phyloP scores from a whole-genome alignment of 1,140 invertebrate species.

The Drosophila eugracilis region DNA sequence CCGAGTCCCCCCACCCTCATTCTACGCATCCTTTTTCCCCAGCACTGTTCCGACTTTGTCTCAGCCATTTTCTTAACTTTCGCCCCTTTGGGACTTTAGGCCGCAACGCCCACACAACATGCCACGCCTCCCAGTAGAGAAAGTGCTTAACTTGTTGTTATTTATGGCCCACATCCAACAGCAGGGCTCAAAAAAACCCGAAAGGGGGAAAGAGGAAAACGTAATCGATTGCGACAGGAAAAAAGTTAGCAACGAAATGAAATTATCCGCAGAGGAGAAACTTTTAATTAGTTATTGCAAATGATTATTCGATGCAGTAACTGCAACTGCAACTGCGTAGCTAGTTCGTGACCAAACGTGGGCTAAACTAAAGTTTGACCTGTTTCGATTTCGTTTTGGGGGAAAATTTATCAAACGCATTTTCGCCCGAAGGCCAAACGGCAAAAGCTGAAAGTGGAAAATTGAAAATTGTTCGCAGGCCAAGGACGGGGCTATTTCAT shows the following conservation, averaged over 20 bases:
- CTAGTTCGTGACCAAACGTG: constrained; percentile 15
- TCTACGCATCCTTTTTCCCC: constrained; percentile 13
- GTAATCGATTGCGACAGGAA: constrained; percentile 39
- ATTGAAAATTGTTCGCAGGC: constrained; percentile 55
- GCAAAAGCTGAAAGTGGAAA: constrained; percentile 50
- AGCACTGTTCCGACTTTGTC: constrained; percentile 16
- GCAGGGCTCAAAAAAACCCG: not conserved
- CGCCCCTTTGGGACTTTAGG: not conserved
- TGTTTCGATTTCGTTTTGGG: constrained; percentile 33
- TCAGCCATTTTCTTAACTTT: constrained; percentile 14
- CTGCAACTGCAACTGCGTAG: constrained; percentile 44
- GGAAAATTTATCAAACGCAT: constrained; percentile 71
- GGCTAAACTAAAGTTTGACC: constrained; percentile 37
- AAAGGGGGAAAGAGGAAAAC: not conserved
- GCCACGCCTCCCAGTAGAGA: constrained; percentile 22
- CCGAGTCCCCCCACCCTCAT: constrained; percentile 1
- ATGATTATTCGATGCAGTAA: constrained; percentile 64
- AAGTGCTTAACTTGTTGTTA: constrained; percentile 45
- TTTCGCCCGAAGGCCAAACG: constrained; percentile 45
- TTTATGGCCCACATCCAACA: constrained; percentile 25
- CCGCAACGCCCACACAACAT: not conserved
- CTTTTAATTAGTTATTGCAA: constrained; percentile 76
- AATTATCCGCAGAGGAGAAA: constrained; percentile 51
- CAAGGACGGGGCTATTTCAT: constrained; percentile 74
- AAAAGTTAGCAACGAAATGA: constrained; percentile 57